Evolutionary conservation across 2,888 invertebrate species (phyloP).

Genomic region (Mamestra brassicae): DNA sequence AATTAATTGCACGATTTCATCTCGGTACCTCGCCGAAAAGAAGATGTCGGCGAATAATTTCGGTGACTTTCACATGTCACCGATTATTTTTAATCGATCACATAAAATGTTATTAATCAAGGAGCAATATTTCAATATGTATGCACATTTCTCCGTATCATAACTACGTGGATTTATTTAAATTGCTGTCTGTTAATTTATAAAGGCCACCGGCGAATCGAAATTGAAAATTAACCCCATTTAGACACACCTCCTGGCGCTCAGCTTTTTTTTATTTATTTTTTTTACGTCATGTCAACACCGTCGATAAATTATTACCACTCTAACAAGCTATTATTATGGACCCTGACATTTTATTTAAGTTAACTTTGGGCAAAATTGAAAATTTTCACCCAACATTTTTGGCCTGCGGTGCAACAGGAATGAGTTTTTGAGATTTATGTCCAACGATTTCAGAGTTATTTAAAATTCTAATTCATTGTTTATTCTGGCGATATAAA

Average conservation of each 20-base stretch:
- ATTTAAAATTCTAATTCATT: constrained; percentile 79
- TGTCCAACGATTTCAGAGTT: constrained; percentile 73
- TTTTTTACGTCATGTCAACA: constrained; percentile 87
- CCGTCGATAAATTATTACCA: constrained; percentile 86
- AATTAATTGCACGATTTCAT: constrained; percentile 71
- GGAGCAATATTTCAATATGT: constrained; percentile 81
- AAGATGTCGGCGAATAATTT: constrained; percentile 70
- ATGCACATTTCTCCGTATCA: constrained; percentile 79
- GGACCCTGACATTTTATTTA: constrained; percentile 87
- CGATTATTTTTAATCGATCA: constrained; percentile 80
- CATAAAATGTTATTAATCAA: constrained; percentile 81
- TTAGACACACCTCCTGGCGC: constrained; percentile 86
- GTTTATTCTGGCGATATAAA: constrained; percentile 69
- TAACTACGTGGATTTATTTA: constrained; percentile 81
- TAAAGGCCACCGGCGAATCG: constrained; percentile 86
- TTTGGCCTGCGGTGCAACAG: constrained; percentile 84
- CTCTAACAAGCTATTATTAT: constrained; percentile 89
- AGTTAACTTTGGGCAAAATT: constrained; percentile 84
- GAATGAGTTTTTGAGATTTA: constrained; percentile 86
- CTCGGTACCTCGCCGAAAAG: constrained; percentile 69
- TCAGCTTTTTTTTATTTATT: constrained; percentile 73
- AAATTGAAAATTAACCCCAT: constrained; percentile 90
- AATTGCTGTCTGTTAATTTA: constrained; percentile 81
- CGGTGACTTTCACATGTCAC: constrained; percentile 76
- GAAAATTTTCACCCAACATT: constrained; percentile 82